Percentiles rank a stretch among this genome's conserved stretches.
Conservation (phyloP, 2,888 invertebrate species). For the Spilarctia lutea region DNA sequence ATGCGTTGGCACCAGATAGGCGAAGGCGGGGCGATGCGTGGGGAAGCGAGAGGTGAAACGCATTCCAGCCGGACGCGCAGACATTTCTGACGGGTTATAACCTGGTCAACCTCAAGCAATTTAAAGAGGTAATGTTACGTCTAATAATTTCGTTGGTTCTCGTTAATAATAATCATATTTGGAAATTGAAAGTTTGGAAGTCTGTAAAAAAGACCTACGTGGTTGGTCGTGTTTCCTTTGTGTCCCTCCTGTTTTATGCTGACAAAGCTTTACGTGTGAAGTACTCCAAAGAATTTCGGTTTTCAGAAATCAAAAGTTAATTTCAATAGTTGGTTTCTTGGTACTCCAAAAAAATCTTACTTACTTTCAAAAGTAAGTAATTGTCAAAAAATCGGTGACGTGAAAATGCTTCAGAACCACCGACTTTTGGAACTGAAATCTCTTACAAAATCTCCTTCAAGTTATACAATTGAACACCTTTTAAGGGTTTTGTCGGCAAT, state of each 20-base stretch:
- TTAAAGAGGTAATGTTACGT: too few relatives aligned
- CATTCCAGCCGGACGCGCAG: too few relatives aligned
- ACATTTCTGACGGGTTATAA: too few relatives aligned
- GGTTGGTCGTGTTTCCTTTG: neutral
- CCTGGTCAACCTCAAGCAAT: too few relatives aligned
- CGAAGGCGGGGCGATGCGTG: too few relatives aligned
- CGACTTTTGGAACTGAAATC: constrained; percentile 54
- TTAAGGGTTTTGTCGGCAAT: constrained; percentile 68
- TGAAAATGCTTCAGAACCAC: constrained; percentile 68
- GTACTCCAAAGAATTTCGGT: neutral
- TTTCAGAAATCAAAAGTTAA: constrained; percentile 14
- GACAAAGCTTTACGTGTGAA: constrained; percentile 6
- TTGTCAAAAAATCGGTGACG: constrained; percentile 68
- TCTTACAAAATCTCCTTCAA: constrained; percentile 53
- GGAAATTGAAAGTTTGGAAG: too few relatives aligned
- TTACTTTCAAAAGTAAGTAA: constrained; percentile 27
- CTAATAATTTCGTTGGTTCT: too few relatives aligned
- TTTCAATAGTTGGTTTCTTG: constrained; percentile 20
- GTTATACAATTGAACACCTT: constrained; percentile 84
- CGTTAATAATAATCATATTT: too few relatives aligned
- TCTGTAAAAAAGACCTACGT: neutral
- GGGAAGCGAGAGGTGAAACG: too few relatives aligned
- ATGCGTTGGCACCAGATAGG: too few relatives aligned
- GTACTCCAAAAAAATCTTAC: constrained; percentile 23
- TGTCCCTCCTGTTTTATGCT: neutral